Base-by-base conservation (phyloP, 1,140 invertebrate genomes). In the Coenobita brevimanus region DNA sequence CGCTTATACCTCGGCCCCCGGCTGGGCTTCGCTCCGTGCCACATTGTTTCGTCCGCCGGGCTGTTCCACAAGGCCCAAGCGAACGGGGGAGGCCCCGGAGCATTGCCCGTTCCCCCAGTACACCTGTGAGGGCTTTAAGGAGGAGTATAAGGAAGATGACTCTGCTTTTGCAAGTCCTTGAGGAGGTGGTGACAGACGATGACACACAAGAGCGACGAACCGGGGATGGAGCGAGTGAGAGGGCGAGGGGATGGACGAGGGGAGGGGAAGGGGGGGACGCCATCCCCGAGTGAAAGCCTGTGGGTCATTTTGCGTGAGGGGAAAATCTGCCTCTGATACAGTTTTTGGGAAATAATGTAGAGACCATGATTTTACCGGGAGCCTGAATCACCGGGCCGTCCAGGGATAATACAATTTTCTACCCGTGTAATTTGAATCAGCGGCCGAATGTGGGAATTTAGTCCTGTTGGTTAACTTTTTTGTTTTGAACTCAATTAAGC, bases 401-500 rank as follows among this genome's bases (percentile, higher is more conserved):
- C 43, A 54, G 38, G 84, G 46, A 87, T 87, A 87, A 87, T 87
- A 87, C 84, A 81, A 87, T 87, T 87, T 87, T 87, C 84, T 87
- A 87, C 84, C 84, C 71, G 69, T 87, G 84, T 87, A 87, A 87
- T 87, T 87, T 87, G 84, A 87, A 87, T 87, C 76, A 71, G 84
- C 67, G 84, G 84, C 75, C 75, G 79, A 87, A 87, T 87, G 84
- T 80, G 84, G 78, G 84, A 80, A 80, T 87, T 87, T 81, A 43
- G 64, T 36, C 27, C 57, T 57, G 69, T 33, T 85, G 71, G 82
- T 85, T 85, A 85, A 85, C 54, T 85, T 85, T 81, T 85, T 85
- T 75, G 69, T 85, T 69, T 85, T 64, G 46, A 41, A 76, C 73
- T 85, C 71, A 78, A 85, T 85, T 85, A 85, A 85, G 82, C 82